phyloP scores from a whole-genome alignment of 2,888 invertebrate genomes.

The Ophion slaviceki region DNA sequence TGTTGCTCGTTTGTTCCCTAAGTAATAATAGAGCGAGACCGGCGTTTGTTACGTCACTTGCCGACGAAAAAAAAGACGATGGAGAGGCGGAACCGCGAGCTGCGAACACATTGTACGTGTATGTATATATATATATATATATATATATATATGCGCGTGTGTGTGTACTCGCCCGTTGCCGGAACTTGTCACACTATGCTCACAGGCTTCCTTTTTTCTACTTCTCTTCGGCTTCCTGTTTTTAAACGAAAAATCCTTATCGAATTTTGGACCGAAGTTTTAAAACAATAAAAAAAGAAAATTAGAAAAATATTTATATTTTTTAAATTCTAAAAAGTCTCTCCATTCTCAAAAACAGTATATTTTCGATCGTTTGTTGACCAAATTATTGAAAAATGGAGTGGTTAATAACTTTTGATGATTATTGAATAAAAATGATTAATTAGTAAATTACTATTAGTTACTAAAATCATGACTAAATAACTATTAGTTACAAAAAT shows the following conservation, averaged over 20 bases:
- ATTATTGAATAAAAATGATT: too few species aligned
- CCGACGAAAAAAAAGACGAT: slow-evolving; percentile 16
- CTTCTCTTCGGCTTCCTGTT: slow-evolving; percentile 4
- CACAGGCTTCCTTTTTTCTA: slow-evolving; percentile 29
- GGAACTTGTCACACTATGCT: slow-evolving; percentile 55
- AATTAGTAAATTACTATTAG: too few species aligned
- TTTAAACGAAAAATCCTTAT: background rate
- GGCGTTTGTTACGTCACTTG: slow-evolving; percentile 63
- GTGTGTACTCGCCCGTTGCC: slow-evolving; percentile 34
- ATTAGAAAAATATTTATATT: too few species aligned
- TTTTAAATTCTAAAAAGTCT: too few species aligned
- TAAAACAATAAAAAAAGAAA: too few species aligned
- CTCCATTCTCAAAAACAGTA: background rate
- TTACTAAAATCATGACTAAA: too few species aligned
- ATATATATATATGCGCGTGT: background rate
- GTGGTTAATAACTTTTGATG: too few species aligned
- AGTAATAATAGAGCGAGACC: slow-evolving; percentile 69
- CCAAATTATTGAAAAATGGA: too few species aligned
- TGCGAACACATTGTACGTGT: background rate
- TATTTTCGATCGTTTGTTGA: background rate
- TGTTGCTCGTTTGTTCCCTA: slow-evolving; percentile 69
- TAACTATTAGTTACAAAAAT: too few species aligned
- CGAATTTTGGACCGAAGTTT: background rate
- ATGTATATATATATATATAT: too few species aligned
- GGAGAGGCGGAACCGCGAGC: slow-evolving; percentile 27